A percentile compares a stretch with the other conserved stretches of the same genome.
These are phyloP conservation scores for Melanotaenia pygmaea DNA, from an alignment of 2,797 vertebrate species.

Conservation along the genomic window DNA sequence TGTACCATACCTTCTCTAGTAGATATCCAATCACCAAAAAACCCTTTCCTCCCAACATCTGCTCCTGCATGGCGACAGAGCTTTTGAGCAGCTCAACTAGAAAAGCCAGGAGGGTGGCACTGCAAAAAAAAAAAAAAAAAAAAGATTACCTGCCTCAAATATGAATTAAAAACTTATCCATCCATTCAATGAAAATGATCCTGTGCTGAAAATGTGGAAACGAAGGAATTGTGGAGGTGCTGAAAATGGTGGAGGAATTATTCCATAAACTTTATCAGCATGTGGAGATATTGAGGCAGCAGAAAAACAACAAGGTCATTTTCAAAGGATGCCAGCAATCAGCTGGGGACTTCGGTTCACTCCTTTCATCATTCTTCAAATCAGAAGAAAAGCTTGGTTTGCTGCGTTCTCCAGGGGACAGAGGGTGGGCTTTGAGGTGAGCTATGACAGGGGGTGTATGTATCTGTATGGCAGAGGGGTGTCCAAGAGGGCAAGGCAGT, in stretches of 20 bases:
- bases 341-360: constrained; percentile 46
- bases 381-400: constrained; percentile 28
- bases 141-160: constrained; percentile 13
- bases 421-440: constrained; percentile 22
- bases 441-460: constrained; percentile 17
- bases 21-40: constrained; percentile 96
- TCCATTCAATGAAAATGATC: constrained; percentile 9
- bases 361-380: constrained; percentile 53
- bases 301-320: constrained; percentile 57
- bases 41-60: constrained; percentile 97
- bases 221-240: constrained; percentile 2
- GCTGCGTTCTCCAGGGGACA: constrained; percentile 19
- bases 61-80: constrained; percentile 98
- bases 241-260: background rate
- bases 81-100: constrained; percentile 96
- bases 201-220: background rate
- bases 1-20: constrained; percentile 90
- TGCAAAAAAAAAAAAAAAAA: constrained; percentile 43
- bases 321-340: constrained; percentile 66
- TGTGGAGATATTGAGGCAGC: constrained; percentile 8
- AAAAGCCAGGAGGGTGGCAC: constrained; percentile 90
- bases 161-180: constrained; percentile 15
- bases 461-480: constrained; percentile 4
- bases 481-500: constrained; percentile 23
- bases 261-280: constrained; percentile 28